phyloP scores from a whole-genome alignment of 2,888 invertebrate genomes.

The Nemotelus pantherinus region DNA sequence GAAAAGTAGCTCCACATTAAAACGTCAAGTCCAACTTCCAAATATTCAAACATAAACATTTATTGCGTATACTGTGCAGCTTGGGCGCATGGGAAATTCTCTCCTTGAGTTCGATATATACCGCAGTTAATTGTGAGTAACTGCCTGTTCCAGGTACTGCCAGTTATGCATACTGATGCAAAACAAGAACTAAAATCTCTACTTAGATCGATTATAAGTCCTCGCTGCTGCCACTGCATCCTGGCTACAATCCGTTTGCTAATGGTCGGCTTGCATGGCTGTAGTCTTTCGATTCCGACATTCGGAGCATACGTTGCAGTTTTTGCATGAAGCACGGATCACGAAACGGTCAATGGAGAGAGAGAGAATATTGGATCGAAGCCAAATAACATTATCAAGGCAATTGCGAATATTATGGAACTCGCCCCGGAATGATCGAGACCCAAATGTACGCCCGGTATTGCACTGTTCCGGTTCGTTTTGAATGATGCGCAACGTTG shows the following conservation, averaged over 20 bases:
- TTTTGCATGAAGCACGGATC: slow-evolving; percentile 15
- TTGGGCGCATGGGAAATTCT: slow-evolving; percentile 12
- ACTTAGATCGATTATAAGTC: slow-evolving; percentile 30
- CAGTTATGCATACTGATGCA: slow-evolving; percentile 11
- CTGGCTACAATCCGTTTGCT: slow-evolving; percentile 25
- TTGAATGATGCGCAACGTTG: background rate
- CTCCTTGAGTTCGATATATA: slow-evolving; percentile 7
- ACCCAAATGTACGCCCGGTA: background rate
- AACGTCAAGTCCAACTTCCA: slow-evolving; percentile 10
- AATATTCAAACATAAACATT: slow-evolving; percentile 12
- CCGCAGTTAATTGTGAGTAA: slow-evolving; percentile 26
- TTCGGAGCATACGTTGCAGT: slow-evolving; percentile 17
- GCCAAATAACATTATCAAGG: slow-evolving; percentile 30
- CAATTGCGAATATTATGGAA: slow-evolving; percentile 28
- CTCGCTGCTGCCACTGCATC: slow-evolving; percentile 1
- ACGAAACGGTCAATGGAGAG: slow-evolving; percentile 11
- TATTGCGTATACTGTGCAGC: background rate
- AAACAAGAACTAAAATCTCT: slow-evolving; percentile 8
- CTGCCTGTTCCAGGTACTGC: slow-evolving; percentile 16
- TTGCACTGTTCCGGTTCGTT: background rate
- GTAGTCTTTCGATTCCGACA: slow-evolving; percentile 1
- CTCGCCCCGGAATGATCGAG: background rate
- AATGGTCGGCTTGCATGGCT: slow-evolving; percentile 20
- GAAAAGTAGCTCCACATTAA: background rate
- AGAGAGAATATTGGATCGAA: slow-evolving; percentile 21